Conservation (phyloP, 2,113 vertebrate genomes). For the Nyctibius bracteatus region DNA sequence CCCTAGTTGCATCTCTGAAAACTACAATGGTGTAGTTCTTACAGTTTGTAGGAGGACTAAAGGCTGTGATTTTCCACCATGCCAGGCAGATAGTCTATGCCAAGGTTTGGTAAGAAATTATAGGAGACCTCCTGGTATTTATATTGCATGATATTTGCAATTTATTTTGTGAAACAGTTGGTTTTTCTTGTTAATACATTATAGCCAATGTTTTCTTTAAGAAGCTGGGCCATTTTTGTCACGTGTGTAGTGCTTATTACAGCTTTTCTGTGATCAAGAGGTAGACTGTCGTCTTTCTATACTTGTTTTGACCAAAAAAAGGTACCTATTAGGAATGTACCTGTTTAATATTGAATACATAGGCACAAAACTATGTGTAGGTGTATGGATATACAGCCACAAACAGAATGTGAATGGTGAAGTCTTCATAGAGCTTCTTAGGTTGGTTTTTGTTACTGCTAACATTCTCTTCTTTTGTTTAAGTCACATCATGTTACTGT, state of each 20-base stretch:
- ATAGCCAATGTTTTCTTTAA: not conserved
- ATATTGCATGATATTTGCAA: not conserved
- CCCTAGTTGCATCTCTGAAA: not conserved
- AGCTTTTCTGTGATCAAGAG: not conserved
- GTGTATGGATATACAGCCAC: not conserved
- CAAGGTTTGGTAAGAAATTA: not conserved
- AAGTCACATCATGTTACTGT: not conserved
- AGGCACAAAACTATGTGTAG: not conserved
- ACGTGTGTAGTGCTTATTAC: not conserved
- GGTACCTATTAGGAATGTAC: slow-evolving; percentile 22
- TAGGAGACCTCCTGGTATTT: not conserved
- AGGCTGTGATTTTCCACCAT: not conserved
- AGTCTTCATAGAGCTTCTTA: not conserved
- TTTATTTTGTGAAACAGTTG: not conserved
- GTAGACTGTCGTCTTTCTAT: not conserved
- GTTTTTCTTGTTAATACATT: not conserved
- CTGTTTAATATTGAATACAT: slow-evolving; percentile 18
- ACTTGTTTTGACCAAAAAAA: slow-evolving; percentile 20
- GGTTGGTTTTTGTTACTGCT: not conserved
- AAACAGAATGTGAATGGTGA: slow-evolving; percentile 40
- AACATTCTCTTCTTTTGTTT: not conserved
- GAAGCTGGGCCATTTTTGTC: not conserved
- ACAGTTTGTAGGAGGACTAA: not conserved
- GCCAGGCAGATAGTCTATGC: not conserved
- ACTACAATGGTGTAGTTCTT: not conserved